Evolutionary conservation across 1,140 invertebrate species (phyloP).

Genomic region (Eueides isabella): DNA sequence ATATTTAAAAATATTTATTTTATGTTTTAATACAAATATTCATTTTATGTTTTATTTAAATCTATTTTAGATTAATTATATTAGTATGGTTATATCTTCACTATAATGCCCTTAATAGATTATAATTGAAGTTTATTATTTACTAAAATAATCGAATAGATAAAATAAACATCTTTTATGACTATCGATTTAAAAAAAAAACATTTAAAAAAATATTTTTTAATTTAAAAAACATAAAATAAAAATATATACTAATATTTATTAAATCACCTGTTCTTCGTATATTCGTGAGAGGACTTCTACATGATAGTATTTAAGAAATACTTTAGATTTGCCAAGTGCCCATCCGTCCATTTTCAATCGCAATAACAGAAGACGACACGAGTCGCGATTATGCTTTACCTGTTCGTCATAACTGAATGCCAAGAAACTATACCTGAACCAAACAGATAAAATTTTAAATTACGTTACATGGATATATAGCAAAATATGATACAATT

Average conservation of each 20-base stretch:
- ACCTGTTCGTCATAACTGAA: slow-evolving; percentile 89
- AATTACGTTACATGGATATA: neutral
- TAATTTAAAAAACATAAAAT: too few relatives aligned
- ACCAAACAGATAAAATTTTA: slow-evolving; percentile 38
- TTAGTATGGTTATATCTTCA: too few relatives aligned
- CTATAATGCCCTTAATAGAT: too few relatives aligned
- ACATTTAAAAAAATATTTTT: too few relatives aligned
- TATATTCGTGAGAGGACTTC: slow-evolving; percentile 91
- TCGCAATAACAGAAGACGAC: slow-evolving; percentile 86
- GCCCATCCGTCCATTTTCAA: slow-evolving; percentile 92
- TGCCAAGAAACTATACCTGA: slow-evolving; percentile 90
- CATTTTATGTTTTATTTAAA: too few relatives aligned
- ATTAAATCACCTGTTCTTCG: slow-evolving; percentile 87
- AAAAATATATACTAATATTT: neutral
- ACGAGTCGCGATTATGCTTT: slow-evolving; percentile 87
- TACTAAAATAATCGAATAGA: too few relatives aligned
- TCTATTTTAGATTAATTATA: too few relatives aligned
- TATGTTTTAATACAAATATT: too few relatives aligned
- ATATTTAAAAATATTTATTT: too few relatives aligned
- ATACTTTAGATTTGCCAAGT: slow-evolving; percentile 93
- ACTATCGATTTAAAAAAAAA: too few relatives aligned
- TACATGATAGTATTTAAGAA: slow-evolving; percentile 93
- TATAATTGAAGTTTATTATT: too few relatives aligned
- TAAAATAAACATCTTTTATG: too few relatives aligned
- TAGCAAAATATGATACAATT: slow-evolving; percentile 62